These are phyloP conservation scores for Ypsolopha scabrella DNA, from an alignment of 2,888 invertebrate genomes.

Conservation along the genomic window DNA sequence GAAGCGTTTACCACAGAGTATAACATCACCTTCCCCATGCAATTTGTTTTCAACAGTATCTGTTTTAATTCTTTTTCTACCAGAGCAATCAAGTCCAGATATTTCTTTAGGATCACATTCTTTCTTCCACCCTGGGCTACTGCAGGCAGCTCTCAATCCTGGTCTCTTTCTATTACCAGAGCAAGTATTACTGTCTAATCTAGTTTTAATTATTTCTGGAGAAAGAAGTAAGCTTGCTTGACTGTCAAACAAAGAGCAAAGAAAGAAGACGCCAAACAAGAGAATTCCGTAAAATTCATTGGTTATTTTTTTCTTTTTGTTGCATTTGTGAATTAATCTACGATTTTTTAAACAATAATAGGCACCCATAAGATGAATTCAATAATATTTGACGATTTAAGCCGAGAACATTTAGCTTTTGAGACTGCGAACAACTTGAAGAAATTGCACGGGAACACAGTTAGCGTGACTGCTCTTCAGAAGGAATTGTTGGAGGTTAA, in stretches of 20 bases:
- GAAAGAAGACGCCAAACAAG: background rate
- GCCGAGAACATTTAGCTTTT: slow-evolving; percentile 45
- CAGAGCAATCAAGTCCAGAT: no score
- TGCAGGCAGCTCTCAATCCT: slow-evolving; percentile 26
- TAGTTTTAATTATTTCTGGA: slow-evolving; percentile 30
- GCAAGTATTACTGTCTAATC: background rate
- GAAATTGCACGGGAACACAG: slow-evolving; percentile 41
- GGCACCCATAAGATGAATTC: slow-evolving; percentile 58
- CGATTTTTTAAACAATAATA: slow-evolving; percentile 22
- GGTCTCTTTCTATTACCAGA: slow-evolving; percentile 29
- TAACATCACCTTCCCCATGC: no score
- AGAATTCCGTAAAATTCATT: background rate
- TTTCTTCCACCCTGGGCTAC: slow-evolving; percentile 53
- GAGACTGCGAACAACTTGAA: slow-evolving; percentile 47
- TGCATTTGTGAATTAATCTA: slow-evolving; percentile 4
- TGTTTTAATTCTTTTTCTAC: background rate
- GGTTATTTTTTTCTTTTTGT: background rate
- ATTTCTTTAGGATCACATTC: slow-evolving; percentile 12
- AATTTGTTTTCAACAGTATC: no score
- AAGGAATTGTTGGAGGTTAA: slow-evolving; percentile 58
- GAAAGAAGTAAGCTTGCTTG: slow-evolving; percentile 36
- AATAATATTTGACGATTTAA: slow-evolving; percentile 46
- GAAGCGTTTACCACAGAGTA: no score
- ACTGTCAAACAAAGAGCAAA: background rate
- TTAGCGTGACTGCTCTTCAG: slow-evolving; percentile 43